Evolutionary conservation across 2,888 invertebrate species (phyloP), one percentile per base, ranked within the genome.

Genomic region (Amphipoea oculea): DNA sequence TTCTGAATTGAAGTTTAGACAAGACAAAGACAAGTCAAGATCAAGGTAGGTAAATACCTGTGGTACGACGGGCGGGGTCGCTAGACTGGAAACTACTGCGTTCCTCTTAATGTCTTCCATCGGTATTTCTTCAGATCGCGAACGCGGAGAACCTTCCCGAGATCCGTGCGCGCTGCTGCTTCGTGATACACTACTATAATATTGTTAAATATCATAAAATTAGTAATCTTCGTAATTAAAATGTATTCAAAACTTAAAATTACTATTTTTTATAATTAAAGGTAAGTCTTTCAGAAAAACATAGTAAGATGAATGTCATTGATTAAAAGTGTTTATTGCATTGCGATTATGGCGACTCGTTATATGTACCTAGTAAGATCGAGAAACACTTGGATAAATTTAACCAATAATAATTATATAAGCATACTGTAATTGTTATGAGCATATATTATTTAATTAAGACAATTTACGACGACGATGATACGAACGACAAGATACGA

Each of bases 41-140:
- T 62, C 17, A n/a, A 51, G 9, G 4, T 70, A 23, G 63, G 29
- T 42, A 36, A n/a, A 57, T 85, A 94, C 94, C 92, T 92, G 93
- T 73, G 88, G 89, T 36, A 87, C 71, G 2, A 89, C 73, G 4
- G 89, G 89, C 2, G 85, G 84, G 54, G 87, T 88, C 45, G 85
- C 81, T 17, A 92, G 83, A 51, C 98, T 12, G 97, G 98, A 86
- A 1, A 87, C 79, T 70, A 96, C 96, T 0, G 97, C 95, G 6
- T 97, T 97, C 82, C 97, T 97, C 84, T 98, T 97, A 90, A 99
- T 98, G 85, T 98, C 98, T 91, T 98, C 98, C 66, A 99, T 93
- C 0, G 98, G 98, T 69, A 99, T 99, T 89, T 98, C 98, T 91
- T 99, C 98, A 85, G 98, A 98, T 79, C 98, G 97, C 0, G 98